These are phyloP conservation scores for Mus minutoides DNA, from an alignment of 2,797 vertebrate species.

Conservation along the genomic window DNA sequence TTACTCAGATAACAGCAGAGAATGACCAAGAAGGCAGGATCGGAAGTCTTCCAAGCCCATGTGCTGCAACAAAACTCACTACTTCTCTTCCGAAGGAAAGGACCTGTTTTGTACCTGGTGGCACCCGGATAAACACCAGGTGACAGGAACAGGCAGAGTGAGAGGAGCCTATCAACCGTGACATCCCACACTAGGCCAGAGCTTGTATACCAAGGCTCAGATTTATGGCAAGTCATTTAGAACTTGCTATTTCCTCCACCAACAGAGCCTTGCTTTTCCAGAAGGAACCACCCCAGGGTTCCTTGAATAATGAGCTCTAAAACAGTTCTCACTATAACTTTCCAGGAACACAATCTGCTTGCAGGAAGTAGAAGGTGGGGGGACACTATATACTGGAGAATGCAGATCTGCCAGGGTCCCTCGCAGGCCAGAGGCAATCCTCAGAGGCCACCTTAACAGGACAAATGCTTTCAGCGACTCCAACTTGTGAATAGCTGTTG, in stretches of 20 bases:
- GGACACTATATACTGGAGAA: background rate
- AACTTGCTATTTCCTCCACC: slow-evolving; percentile 57
- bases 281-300: slow-evolving; percentile 62
- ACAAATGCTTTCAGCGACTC: background rate
- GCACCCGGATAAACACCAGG: background rate
- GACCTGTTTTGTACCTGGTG: rapidly evolving
- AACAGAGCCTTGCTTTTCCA: slow-evolving; percentile 58
- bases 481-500: background rate
- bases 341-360: background rate
- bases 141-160: background rate
- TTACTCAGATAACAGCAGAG: background rate
- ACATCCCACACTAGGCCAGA: background rate
- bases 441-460: background rate
- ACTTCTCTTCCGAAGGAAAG: background rate
- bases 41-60: background rate
- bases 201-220: slow-evolving; percentile 22
- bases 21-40: background rate
- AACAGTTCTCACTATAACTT: slow-evolving; percentile 44
- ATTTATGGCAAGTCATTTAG: slow-evolving; percentile 60
- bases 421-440: background rate
- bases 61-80: background rate
- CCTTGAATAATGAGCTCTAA: slow-evolving; percentile 68
- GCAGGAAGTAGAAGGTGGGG: background rate
- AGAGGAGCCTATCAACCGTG: background rate
- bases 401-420: background rate